These are phyloP conservation scores for Drosophila pegasa DNA, from an alignment of 2,888 invertebrate genomes.

Conservation along the genomic window DNA sequence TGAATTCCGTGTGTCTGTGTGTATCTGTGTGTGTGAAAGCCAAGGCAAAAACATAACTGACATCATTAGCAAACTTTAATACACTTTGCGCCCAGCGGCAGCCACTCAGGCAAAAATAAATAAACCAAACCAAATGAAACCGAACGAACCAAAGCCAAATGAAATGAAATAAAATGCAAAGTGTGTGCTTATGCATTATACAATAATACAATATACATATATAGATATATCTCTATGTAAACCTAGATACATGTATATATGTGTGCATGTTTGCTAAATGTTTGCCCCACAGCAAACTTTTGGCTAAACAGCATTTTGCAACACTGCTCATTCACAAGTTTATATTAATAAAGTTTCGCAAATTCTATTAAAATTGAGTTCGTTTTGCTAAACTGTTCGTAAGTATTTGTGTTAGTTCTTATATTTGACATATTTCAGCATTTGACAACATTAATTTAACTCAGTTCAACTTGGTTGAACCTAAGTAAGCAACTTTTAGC, in stretches of 20 bases:
- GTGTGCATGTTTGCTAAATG: constrained; percentile 1
- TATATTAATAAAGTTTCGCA: not conserved
- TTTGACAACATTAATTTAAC: not conserved
- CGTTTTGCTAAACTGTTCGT: not conserved
- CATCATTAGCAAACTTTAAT: constrained; percentile 80
- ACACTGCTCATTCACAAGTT: constrained; percentile 8
- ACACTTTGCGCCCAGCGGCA: constrained; percentile 58
- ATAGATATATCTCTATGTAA: not conserved
- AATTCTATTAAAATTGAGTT: not conserved
- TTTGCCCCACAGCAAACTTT: not conserved
- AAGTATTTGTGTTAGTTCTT: too few species aligned
- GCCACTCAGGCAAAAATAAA: constrained; percentile 46
- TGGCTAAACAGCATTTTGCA: constrained; percentile 1
- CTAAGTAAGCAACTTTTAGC: not conserved
- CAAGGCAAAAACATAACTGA: constrained; percentile 73
- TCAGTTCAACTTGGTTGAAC: not conserved
- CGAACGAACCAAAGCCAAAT: constrained; percentile 30
- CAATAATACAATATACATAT: constrained; percentile 44
- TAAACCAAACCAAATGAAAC: constrained; percentile 32
- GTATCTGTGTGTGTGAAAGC: constrained; percentile 5
- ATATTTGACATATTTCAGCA: not conserved
- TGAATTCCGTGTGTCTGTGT: constrained; percentile 55
- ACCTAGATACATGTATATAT: constrained; percentile 8
- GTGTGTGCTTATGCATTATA: constrained; percentile 35
- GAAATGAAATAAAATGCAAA: constrained; percentile 40